phyloP scores from a whole-genome alignment of 2,113 vertebrate genomes.

The Vulpes lagopus region DNA sequence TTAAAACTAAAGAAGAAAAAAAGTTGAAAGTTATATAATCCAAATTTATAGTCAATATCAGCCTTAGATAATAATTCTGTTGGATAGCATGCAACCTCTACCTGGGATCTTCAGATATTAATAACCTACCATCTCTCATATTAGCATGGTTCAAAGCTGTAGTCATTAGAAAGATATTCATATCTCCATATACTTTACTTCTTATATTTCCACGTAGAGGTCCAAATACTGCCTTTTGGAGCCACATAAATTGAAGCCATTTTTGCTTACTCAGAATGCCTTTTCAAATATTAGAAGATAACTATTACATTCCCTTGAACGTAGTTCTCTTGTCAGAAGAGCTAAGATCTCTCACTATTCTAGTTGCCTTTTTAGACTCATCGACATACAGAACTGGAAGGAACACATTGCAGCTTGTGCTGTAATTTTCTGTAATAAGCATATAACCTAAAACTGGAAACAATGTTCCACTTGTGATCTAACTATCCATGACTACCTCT shows the following conservation, averaged over 20 bases:
- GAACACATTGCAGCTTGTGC: background rate
- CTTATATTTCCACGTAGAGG: background rate
- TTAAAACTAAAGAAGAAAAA: background rate
- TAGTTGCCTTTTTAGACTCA: background rate
- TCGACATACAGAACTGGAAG: background rate
- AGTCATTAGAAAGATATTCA: background rate
- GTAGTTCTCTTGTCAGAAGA: background rate
- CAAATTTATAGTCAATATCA: background rate
- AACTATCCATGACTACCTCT: background rate
- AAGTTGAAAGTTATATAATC: background rate
- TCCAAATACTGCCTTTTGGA: background rate
- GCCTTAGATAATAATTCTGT: background rate
- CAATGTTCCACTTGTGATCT: background rate
- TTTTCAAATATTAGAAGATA: slow-evolving; percentile 25
- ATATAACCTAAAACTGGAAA: background rate
- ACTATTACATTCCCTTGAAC: background rate
- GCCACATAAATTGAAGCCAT: background rate
- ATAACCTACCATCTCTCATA: background rate
- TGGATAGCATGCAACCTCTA: background rate
- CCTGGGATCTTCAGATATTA: background rate
- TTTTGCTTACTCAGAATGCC: background rate
- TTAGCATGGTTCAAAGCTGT: background rate
- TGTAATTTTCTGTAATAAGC: background rate
- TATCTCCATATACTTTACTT: background rate
- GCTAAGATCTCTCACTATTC: background rate